phyloP scores from a whole-genome alignment of 2,113 vertebrate species.

The Heloderma charlesbogerti region DNA sequence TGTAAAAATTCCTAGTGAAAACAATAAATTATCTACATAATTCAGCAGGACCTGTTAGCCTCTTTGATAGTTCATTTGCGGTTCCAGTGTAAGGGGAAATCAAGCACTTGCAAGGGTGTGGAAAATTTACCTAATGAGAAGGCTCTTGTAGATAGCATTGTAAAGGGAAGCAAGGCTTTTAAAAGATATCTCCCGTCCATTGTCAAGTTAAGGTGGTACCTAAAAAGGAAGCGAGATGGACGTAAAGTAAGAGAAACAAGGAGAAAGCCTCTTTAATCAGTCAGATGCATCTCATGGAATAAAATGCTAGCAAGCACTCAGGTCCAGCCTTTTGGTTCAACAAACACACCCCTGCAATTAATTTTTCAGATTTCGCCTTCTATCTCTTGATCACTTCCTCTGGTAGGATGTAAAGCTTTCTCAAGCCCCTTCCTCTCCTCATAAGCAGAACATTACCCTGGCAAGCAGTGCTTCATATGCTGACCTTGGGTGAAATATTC shows the following conservation, averaged over 20 bases:
- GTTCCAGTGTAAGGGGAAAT: accelerated
- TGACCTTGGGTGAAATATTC: not conserved
- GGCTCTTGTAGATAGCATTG: not conserved
- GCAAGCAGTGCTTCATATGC: not conserved
- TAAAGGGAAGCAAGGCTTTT: not conserved
- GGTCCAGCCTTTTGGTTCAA: not conserved
- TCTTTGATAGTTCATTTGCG: not conserved
- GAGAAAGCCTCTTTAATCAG: not conserved
- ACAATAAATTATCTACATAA: not conserved
- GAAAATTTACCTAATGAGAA: not conserved
- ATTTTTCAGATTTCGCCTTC: not conserved
- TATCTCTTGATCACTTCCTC: not conserved
- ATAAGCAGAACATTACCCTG: not conserved
- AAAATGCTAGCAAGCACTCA: not conserved
- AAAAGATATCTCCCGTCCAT: not conserved
- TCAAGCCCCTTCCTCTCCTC: not conserved
- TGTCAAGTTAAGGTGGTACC: accelerated
- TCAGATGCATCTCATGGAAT: not conserved
- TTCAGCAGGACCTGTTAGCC: not conserved
- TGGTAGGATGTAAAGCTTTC: not conserved
- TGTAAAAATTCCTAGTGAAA: not conserved
- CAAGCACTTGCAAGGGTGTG: not conserved
- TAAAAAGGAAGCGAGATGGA: not conserved
- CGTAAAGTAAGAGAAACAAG: not conserved
- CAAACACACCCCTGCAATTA: not conserved